Percentiles rank a stretch among this genome's conserved stretches.
Conservation (phyloP, 1,140 invertebrate species). For the Halesus radiatus region DNA sequence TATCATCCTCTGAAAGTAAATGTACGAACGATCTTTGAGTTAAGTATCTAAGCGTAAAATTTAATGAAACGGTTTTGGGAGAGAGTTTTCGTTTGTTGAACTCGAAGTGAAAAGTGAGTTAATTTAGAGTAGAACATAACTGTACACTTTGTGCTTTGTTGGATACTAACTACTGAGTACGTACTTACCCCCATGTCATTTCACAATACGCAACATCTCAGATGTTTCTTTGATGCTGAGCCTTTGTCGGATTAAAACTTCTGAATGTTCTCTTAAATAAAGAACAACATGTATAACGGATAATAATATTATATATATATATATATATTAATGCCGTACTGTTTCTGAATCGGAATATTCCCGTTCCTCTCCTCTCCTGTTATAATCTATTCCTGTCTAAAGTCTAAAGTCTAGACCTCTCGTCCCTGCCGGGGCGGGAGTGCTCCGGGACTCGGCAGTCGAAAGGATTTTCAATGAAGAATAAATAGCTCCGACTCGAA, state of each 20-base stretch:
- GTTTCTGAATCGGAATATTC: background rate
- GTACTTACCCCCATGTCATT: background rate
- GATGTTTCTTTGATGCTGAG: background rate
- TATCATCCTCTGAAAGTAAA: too few species aligned
- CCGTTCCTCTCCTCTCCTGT: background rate
- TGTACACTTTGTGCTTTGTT: too few species aligned
- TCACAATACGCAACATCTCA: background rate
- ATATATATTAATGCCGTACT: background rate
- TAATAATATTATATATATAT: too few species aligned
- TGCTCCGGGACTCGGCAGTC: background rate
- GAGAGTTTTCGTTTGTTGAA: too few species aligned
- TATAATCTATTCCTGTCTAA: background rate
- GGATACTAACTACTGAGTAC: too few species aligned
- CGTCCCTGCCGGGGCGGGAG: background rate
- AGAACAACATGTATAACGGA: background rate
- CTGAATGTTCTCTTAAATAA: background rate
- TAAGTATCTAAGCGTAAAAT: too few species aligned
- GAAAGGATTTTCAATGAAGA: background rate
- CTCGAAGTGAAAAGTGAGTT: too few species aligned
- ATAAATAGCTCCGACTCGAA: background rate
- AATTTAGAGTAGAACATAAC: too few species aligned
- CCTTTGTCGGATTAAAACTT: slow-evolving; percentile 8
- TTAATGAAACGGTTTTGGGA: too few species aligned
- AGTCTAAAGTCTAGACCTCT: background rate
- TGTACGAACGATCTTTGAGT: too few species aligned